Evolutionary conservation across 1,140 invertebrate species (phyloP).

Genomic region (Drosophila littoralis): DNA sequence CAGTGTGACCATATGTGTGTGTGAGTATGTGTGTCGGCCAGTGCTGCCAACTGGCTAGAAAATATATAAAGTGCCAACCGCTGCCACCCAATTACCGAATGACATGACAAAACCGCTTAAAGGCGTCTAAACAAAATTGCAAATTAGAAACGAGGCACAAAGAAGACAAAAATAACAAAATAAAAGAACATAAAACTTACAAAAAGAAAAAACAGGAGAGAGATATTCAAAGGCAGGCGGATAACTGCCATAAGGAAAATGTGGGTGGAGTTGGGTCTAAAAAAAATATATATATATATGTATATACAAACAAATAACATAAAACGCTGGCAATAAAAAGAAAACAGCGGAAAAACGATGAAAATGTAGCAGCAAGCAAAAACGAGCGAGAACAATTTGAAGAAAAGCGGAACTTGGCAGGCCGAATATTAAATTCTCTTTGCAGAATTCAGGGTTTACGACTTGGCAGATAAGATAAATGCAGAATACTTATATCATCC

Average conservation of each 20-base stretch:
- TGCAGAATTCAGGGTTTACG: background rate
- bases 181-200: conserved; percentile 74
- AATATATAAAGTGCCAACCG: conserved; percentile 84
- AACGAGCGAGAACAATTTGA: conserved; percentile 61
- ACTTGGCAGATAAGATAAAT: no score
- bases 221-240: conserved; percentile 43
- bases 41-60: conserved; percentile 62
- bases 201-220: conserved; percentile 41
- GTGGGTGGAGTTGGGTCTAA: conserved; percentile 7
- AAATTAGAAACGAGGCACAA: conserved; percentile 74
- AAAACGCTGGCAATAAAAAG: conserved; percentile 75
- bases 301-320: conserved; percentile 55
- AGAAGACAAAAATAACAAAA: conserved; percentile 58
- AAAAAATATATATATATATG: conserved; percentile 8
- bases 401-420: background rate
- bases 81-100: conserved; percentile 84
- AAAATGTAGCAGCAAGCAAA: conserved; percentile 37
- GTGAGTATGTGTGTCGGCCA: conserved; percentile 16
- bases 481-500: no score
- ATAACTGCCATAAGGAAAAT: conserved; percentile 71
- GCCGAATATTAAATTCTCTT: background rate
- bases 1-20: conserved; percentile 59
- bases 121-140: conserved; percentile 82
- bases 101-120: conserved; percentile 84
- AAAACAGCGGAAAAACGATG: conserved; percentile 69